phyloP scores from a whole-genome alignment of 2,113 vertebrate genomes.

The Pipra filicauda region DNA sequence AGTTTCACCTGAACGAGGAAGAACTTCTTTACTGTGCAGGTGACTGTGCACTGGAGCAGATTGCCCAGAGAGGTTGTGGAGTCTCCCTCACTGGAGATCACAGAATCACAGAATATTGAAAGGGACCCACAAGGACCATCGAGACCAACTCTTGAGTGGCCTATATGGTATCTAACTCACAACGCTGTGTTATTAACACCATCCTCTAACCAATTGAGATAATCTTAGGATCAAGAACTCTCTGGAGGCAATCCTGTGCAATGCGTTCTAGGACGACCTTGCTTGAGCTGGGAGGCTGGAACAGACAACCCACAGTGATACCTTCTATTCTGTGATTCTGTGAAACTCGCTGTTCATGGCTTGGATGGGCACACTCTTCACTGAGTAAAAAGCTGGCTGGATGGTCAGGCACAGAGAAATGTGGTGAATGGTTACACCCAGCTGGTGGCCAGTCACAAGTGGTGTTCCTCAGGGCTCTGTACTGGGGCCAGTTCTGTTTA shows the following conservation, averaged over 20 bases:
- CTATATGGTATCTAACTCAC: neutral
- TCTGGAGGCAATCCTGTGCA: neutral
- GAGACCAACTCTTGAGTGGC: neutral
- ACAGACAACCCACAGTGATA: neutral
- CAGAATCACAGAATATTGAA: neutral
- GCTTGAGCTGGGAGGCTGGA: neutral
- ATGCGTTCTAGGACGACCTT: neutral
- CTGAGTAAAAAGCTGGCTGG: neutral
- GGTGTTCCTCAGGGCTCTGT: neutral
- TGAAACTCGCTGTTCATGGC: neutral
- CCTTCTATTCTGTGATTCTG: neutral
- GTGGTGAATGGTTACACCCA: neutral
- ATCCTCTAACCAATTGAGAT: neutral
- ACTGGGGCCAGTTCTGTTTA: accelerated
- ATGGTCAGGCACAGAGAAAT: neutral
- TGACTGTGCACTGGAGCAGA: neutral
- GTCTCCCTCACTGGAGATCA: neutral
- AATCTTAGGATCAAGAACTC: neutral
- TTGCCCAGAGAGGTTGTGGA: neutral
- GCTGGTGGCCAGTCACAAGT: neutral
- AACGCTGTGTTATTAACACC: neutral
- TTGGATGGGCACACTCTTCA: accelerated
- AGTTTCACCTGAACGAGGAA: neutral
- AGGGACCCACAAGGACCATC: neutral
- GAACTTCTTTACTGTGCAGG: neutral